Percentiles rank a stretch among this genome's conserved stretches.
Conservation (phyloP, 2,888 invertebrate genomes). For the Morpho helenor region DNA sequence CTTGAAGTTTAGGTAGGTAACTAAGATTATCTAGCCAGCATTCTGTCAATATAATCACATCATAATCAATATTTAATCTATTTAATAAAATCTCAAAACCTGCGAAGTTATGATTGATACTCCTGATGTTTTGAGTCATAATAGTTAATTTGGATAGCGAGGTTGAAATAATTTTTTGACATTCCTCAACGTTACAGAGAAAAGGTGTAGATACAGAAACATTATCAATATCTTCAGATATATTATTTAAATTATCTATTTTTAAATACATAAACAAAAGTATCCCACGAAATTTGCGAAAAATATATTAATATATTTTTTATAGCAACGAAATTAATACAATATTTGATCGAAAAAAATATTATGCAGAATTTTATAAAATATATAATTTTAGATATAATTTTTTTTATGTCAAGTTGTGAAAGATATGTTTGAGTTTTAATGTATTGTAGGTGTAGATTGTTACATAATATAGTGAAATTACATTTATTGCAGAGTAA, state of each 20-base stretch:
- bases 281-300: too few species aligned
- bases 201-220: neutral
- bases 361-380: too few species aligned
- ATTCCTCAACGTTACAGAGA: conserved; percentile 4
- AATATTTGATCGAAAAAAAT: too few species aligned
- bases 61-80: neutral
- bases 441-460: too few species aligned
- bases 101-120: conserved; percentile 9
- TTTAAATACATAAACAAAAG: neutral
- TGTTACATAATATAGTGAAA: too few species aligned
- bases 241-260: neutral
- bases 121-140: conserved; percentile 14
- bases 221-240: neutral
- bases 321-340: too few species aligned
- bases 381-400: too few species aligned
- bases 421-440: too few species aligned
- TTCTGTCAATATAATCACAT: conserved; percentile 11
- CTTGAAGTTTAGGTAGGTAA: neutral
- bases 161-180: neutral
- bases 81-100: conserved; percentile 3
- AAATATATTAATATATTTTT: too few species aligned
- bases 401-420: too few species aligned
- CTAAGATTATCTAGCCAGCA: conserved; percentile 2
- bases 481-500: too few species aligned
- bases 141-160: neutral